Percentiles rank a stretch among this genome's conserved stretches.
These are phyloP conservation scores for Sicus ferrugineus DNA, from an alignment of 2,888 invertebrate genomes.

Conservation along the genomic window DNA sequence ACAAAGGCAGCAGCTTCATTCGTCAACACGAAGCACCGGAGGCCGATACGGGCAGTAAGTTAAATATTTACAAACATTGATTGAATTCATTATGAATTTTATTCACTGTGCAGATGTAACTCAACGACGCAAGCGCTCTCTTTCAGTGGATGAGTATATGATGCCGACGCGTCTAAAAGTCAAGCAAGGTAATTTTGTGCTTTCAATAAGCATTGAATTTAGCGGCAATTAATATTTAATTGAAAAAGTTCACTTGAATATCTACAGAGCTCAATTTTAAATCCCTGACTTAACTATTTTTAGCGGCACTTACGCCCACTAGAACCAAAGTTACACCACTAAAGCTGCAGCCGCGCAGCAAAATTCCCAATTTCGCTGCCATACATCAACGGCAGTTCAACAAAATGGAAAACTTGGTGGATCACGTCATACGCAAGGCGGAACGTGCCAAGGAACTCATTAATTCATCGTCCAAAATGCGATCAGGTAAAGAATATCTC, in stretches of 20 bases:
- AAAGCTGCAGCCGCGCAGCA: conserved; percentile 61
- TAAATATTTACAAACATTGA: not conserved
- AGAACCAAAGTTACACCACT: conserved; percentile 21
- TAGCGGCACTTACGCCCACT: conserved; percentile 18
- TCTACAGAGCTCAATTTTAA: not conserved
- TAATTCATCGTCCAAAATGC: conserved; percentile 46
- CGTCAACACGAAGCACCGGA: too few species aligned
- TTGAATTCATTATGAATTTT: not conserved
- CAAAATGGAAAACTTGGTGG: conserved; percentile 74
- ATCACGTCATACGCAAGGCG: conserved; percentile 67
- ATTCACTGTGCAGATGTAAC: conserved; percentile 50
- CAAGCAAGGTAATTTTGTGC: conserved; percentile 3
- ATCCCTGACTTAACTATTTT: not conserved
- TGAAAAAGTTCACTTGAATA: not conserved
- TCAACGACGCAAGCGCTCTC: conserved; percentile 55
- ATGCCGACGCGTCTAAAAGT: conserved; percentile 10
- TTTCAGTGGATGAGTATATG: conserved; percentile 51
- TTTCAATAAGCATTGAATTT: not conserved
- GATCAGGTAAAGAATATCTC: conserved; percentile 38
- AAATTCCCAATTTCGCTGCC: conserved; percentile 75
- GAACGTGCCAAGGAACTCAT: conserved; percentile 58
- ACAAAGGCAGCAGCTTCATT: too few species aligned
- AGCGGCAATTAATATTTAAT: too few species aligned
- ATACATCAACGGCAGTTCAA: conserved; percentile 73
- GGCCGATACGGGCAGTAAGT: conserved; percentile 20